Conservation (phyloP, 2,797 vertebrate species). For the Smutsia temminckii region DNA sequence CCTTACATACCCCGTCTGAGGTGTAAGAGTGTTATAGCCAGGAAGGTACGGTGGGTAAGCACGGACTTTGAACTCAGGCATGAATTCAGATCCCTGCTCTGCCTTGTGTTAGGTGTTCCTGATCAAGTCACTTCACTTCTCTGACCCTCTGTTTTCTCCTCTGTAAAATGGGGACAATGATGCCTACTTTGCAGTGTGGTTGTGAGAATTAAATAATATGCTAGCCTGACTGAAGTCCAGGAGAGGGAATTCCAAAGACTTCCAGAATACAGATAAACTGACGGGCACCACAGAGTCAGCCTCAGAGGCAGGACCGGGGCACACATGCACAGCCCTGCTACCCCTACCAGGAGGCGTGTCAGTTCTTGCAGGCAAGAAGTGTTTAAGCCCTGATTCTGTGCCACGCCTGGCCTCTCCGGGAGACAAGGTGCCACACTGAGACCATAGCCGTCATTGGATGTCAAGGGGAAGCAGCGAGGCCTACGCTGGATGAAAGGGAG, state of each 20-base stretch:
- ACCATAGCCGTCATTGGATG: background rate
- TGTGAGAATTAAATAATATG: background rate
- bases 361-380: background rate
- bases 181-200: background rate
- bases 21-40: background rate
- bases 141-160: background rate
- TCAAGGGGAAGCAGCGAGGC: background rate
- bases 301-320: background rate
- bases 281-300: background rate
- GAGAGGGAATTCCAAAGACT: background rate
- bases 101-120: background rate
- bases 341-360: background rate
- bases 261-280: background rate
- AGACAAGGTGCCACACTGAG: background rate
- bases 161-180: background rate
- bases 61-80: background rate
- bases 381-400: background rate
- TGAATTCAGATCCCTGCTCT: background rate
- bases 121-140: background rate
- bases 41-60: background rate
- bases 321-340: too few relatives aligned
- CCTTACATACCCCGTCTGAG: background rate
- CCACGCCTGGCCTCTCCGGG: background rate
- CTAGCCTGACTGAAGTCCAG: background rate
- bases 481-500: background rate